These are phyloP conservation scores for Pluvialis apricaria DNA, from an alignment of 2,113 vertebrate species.

Conservation along the genomic window DNA sequence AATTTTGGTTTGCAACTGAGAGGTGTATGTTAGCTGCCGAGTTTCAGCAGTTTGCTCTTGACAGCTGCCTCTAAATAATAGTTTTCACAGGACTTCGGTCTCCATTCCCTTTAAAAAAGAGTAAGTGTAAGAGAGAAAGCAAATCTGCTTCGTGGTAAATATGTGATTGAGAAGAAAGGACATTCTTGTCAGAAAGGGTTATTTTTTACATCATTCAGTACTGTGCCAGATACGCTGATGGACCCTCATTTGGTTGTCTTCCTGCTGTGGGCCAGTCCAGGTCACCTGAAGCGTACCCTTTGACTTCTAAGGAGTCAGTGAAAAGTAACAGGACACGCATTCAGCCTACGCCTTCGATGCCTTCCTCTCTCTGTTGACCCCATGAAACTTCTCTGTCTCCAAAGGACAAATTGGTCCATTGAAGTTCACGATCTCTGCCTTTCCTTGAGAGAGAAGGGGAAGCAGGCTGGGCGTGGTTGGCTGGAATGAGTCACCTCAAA, in stretches of 20 bases:
- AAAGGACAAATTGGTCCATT: not conserved
- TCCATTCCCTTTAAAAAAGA: not conserved
- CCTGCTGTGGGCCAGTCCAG: not conserved
- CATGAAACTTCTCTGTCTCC: not conserved
- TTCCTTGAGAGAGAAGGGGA: not conserved
- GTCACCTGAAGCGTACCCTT: not conserved
- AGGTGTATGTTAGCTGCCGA: not conserved
- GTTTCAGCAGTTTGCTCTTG: not conserved
- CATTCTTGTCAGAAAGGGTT: not conserved
- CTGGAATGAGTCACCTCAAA: not conserved
- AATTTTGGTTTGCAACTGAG: not conserved
- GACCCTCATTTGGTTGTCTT: not conserved
- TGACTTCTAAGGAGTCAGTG: not conserved
- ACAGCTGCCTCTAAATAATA: not conserved
- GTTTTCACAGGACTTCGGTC: not conserved
- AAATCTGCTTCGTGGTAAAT: not conserved
- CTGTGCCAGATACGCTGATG: not conserved
- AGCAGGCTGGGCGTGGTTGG: accelerated
- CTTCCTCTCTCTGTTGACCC: not conserved
- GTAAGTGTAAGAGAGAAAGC: not conserved
- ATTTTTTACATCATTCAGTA: accelerated
- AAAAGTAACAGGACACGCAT: not conserved
- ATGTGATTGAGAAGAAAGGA: not conserved
- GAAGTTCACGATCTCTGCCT: not conserved
- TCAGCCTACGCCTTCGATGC: not conserved